phyloP scores from a whole-genome alignment of 2,888 invertebrate genomes.

The Calephelis perditalis region DNA sequence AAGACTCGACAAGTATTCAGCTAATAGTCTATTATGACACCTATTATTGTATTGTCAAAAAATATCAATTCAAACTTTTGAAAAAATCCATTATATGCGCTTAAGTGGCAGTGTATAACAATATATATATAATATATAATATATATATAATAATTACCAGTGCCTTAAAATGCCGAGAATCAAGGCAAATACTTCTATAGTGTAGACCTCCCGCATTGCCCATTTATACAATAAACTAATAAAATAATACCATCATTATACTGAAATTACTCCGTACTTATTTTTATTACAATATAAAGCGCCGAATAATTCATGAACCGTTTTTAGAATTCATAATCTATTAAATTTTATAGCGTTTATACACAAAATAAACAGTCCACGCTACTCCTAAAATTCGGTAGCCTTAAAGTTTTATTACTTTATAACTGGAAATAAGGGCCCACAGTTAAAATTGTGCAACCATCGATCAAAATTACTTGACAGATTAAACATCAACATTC shows the following conservation, averaged over 20 bases:
- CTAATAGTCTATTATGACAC: too few relatives aligned
- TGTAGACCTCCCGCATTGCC: too few relatives aligned
- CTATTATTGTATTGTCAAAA: too few relatives aligned
- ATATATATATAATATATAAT: too few relatives aligned
- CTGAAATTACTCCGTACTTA: not conserved
- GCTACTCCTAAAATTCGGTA: slow-evolving; percentile 7
- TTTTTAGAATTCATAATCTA: slow-evolving; percentile 34
- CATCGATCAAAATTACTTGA: not conserved
- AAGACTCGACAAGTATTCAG: too few relatives aligned
- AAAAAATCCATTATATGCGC: too few relatives aligned
- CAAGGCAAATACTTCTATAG: too few relatives aligned
- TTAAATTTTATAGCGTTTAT: slow-evolving; percentile 29
- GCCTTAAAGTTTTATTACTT: slow-evolving; percentile 11
- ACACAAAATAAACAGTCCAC: slow-evolving; percentile 13
- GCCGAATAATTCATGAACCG: slow-evolving; percentile 28
- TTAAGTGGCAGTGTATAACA: too few relatives aligned
- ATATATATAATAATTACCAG: too few relatives aligned
- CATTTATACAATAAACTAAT: slow-evolving; percentile 8
- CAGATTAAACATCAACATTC: not conserved
- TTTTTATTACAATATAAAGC: slow-evolving; percentile 27
- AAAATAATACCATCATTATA: slow-evolving; percentile 14
- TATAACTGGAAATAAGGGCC: slow-evolving; percentile 9
- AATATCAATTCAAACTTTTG: too few relatives aligned
- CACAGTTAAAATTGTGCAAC: not conserved
- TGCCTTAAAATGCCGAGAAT: too few relatives aligned